phyloP scores from a whole-genome alignment of 2,113 vertebrate species.

The Mustela nigripes region DNA sequence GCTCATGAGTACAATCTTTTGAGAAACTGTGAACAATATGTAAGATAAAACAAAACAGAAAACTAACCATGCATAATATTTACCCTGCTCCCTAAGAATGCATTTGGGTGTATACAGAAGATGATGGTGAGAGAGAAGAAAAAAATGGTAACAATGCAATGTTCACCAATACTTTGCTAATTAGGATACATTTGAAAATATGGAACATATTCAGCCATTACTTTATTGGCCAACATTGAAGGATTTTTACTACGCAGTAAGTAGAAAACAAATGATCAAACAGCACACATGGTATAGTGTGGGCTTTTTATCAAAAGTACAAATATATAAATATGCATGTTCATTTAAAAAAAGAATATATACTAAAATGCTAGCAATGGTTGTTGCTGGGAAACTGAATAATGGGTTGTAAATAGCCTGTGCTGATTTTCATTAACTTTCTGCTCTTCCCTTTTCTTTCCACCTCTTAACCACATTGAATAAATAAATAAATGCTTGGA shows the following conservation, averaged over 20 bases:
- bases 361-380: not conserved
- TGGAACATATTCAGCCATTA: not conserved
- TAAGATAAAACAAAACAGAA: not conserved
- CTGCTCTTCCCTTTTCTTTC: not conserved
- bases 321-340: not conserved
- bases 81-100: not conserved
- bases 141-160: not conserved
- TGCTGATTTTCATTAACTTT: not conserved
- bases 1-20: not conserved
- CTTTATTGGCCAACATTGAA: not conserved
- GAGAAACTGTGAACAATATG: not conserved
- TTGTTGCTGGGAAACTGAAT: not conserved
- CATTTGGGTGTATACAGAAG: not conserved
- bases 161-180: not conserved
- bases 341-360: not conserved
- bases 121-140: not conserved
- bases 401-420: not conserved
- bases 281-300: not conserved
- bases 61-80: not conserved
- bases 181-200: slow-evolving; percentile 6
- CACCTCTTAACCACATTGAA: not conserved
- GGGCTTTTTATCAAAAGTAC: not conserved
- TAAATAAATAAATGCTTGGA: slow-evolving; percentile 19
- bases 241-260: not conserved
- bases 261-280: slow-evolving; percentile 6